Conservation (phyloP, 1,140 invertebrate genomes). For the Bombus balteatus region DNA sequence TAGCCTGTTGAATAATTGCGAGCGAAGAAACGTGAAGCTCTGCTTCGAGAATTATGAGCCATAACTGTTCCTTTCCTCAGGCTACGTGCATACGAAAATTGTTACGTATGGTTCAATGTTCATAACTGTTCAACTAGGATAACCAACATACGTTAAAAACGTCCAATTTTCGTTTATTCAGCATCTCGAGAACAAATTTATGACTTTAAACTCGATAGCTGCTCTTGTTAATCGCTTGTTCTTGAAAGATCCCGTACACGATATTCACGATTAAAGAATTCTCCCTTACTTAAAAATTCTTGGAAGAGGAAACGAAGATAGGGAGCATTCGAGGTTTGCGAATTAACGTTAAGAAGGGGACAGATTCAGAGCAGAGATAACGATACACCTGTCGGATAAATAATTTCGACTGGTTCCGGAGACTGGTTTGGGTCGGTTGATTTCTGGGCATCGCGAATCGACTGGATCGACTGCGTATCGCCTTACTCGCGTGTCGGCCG, state of each 20-base stretch:
- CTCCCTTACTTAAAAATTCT: too few relatives aligned
- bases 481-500: neutral
- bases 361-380: neutral
- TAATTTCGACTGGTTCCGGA: conserved; percentile 9
- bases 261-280: too few relatives aligned
- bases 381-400: conserved; percentile 28
- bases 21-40: neutral
- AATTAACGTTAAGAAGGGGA: neutral
- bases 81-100: too few relatives aligned
- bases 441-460: neutral
- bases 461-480: neutral
- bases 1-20: conserved; percentile 6
- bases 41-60: neutral
- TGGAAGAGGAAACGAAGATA: too few relatives aligned
- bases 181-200: too few relatives aligned
- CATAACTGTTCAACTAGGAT: too few relatives aligned
- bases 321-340: too few relatives aligned
- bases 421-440: conserved; percentile 1
- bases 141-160: too few relatives aligned
- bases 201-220: too few relatives aligned
- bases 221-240: too few relatives aligned
- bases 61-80: neutral
- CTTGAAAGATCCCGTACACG: too few relatives aligned
- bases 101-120: neutral
- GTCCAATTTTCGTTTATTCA: too few relatives aligned